A percentile compares a stretch with the other conserved stretches of the same genome.
Evolutionary conservation across 1,140 invertebrate species (phyloP).

Genomic region (Drosophila asahinai): DNA sequence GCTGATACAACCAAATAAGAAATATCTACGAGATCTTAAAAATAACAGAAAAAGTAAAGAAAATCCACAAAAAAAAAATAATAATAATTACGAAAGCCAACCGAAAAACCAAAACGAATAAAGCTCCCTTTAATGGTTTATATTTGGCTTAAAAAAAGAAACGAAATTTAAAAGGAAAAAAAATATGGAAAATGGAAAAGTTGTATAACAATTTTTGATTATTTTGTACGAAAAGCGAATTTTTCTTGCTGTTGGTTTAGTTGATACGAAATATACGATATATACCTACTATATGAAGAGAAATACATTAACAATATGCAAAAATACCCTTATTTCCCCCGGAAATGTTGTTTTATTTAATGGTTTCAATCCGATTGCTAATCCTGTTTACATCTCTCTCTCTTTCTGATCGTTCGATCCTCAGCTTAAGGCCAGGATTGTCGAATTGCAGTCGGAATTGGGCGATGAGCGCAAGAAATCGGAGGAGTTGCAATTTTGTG

Average conservation of each 20-base stretch:
- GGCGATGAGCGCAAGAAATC: slow-evolving; percentile 95
- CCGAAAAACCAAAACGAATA: slow-evolving; percentile 53
- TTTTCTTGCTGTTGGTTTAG: slow-evolving; percentile 83
- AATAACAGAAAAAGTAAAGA: slow-evolving; percentile 39
- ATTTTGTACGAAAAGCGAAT: slow-evolving; percentile 81
- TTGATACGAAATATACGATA: slow-evolving; percentile 74
- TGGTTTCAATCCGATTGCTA: slow-evolving; percentile 19
- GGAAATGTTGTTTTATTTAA: slow-evolving; percentile 67
- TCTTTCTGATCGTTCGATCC: slow-evolving; percentile 16
- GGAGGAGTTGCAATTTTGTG: slow-evolving; percentile 94
- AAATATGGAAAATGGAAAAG: slow-evolving; percentile 61
- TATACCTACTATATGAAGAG: slow-evolving; percentile 57
- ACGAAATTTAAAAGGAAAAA: slow-evolving; percentile 35
- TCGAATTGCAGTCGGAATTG: slow-evolving; percentile 88
- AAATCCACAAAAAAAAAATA: slow-evolving; percentile 6
- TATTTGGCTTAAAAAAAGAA: slow-evolving; percentile 37
- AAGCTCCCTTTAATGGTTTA: slow-evolving; percentile 33
- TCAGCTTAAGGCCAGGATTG: slow-evolving; percentile 72
- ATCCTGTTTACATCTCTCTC: slow-evolving; percentile 31
- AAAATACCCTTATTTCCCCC: slow-evolving; percentile 35
- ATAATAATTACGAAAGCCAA: slow-evolving; percentile 36
- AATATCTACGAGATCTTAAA: slow-evolving; percentile 68
- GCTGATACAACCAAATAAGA: slow-evolving; percentile 73
- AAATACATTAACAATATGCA: slow-evolving; percentile 70
- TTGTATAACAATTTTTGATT: slow-evolving; percentile 60